phyloP scores from a whole-genome alignment of 2,888 invertebrate species.

The Zaprionus lineosus region DNA sequence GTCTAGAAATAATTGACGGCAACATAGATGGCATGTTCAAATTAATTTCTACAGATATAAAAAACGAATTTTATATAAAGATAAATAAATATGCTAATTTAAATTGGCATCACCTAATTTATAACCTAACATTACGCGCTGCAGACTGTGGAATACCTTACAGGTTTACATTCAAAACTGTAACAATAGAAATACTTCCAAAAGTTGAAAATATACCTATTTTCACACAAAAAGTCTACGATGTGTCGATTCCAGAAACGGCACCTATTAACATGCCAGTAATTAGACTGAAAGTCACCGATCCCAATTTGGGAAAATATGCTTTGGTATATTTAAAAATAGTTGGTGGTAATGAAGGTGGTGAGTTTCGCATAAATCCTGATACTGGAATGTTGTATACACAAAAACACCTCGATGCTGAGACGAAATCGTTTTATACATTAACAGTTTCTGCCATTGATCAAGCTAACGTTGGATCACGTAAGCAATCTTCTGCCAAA shows the following conservation, averaged over 20 bases:
- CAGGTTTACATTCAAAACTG: constrained; percentile 89
- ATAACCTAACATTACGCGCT: constrained; percentile 93
- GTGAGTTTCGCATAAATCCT: constrained; percentile 93
- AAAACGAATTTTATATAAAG: constrained; percentile 90
- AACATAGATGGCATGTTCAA: constrained; percentile 95
- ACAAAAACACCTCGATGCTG: constrained; percentile 91
- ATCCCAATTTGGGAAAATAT: constrained; percentile 92
- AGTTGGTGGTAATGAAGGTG: constrained; percentile 95
- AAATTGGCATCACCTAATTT: constrained; percentile 88
- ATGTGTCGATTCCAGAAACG: constrained; percentile 93
- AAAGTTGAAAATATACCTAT: constrained; percentile 93
- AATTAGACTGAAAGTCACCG: constrained; percentile 92
- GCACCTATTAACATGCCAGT: constrained; percentile 95
- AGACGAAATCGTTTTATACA: constrained; percentile 91
- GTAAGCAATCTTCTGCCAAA: constrained; percentile 94
- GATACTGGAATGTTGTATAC: constrained; percentile 95
- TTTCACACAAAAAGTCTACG: constrained; percentile 93
- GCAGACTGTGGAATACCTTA: constrained; percentile 92
- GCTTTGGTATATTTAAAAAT: constrained; percentile 93
- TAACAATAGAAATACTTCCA: constrained; percentile 91
- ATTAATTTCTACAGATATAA: constrained; percentile 86
- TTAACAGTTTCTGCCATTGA: constrained; percentile 95
- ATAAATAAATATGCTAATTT: constrained; percentile 82
- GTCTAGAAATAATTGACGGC: constrained; percentile 93
- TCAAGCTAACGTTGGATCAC: constrained; percentile 91